Evolutionary conservation across 2,113 vertebrate species (phyloP).

Genomic region (Oryzias woworae): DNA sequence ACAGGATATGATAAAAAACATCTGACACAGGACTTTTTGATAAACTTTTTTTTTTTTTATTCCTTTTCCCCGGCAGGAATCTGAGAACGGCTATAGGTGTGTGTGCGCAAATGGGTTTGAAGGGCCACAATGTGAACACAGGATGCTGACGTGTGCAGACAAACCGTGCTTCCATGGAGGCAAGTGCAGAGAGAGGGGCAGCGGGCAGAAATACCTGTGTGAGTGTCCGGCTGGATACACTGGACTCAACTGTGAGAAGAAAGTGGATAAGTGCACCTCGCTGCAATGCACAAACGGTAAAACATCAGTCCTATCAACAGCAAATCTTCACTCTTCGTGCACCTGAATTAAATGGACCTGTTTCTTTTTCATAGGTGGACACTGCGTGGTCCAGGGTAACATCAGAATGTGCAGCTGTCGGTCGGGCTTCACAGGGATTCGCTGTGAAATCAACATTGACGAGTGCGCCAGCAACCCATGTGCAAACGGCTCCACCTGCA

Average conservation of each 20-base stretch:
- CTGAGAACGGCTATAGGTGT: slow-evolving; percentile 87
- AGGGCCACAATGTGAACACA: slow-evolving; percentile 88
- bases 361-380: slow-evolving; percentile 80
- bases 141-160: slow-evolving; percentile 88
- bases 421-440: slow-evolving; percentile 88
- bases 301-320: background rate
- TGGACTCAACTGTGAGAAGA: slow-evolving; percentile 98
- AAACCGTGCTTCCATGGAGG: slow-evolving; percentile 92
- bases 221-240: slow-evolving; percentile 89
- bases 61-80: slow-evolving; percentile 75
- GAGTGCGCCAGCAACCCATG: slow-evolving; percentile 90
- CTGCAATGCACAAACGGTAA: slow-evolving; percentile 93
- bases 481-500: slow-evolving; percentile 89
- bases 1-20: slow-evolving; percentile 59
- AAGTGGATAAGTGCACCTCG: slow-evolving; percentile 90
- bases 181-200: slow-evolving; percentile 84
- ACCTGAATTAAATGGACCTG: background rate
- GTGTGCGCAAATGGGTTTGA: slow-evolving; percentile 88
- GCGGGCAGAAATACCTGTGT: slow-evolving; percentile 86
- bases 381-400: slow-evolving; percentile 84
- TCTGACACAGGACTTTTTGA: slow-evolving; percentile 38
- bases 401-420: slow-evolving; percentile 88
- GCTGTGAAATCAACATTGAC: slow-evolving; percentile 87
- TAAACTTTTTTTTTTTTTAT: slow-evolving; percentile 29
- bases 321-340: background rate